Evolutionary conservation across 2,888 invertebrate species (phyloP).

Genomic region (Molorchus minor): DNA sequence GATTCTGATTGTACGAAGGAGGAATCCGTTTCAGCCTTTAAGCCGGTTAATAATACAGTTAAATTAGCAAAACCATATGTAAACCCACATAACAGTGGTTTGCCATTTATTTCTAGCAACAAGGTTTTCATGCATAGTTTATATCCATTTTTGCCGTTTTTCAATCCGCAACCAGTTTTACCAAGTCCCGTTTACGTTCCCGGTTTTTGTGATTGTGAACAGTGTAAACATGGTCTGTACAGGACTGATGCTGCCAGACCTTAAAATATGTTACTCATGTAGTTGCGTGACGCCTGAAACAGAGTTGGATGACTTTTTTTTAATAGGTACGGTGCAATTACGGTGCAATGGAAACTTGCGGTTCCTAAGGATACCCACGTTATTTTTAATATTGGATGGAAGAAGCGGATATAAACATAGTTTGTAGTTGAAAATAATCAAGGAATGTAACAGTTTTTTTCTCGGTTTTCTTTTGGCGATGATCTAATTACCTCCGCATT

Average conservation of each 20-base stretch:
- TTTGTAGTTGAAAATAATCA: too few relatives aligned
- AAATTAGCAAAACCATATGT: constrained; percentile 44
- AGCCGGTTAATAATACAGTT: constrained; percentile 53
- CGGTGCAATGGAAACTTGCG: too few relatives aligned
- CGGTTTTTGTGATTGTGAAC: constrained; percentile 62
- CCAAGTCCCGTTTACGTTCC: constrained; percentile 62
- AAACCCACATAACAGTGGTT: constrained; percentile 49
- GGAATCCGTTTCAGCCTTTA: constrained; percentile 57
- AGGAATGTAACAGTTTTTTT: too few relatives aligned
- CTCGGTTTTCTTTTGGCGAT: too few relatives aligned
- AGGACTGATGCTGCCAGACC: constrained; percentile 50
- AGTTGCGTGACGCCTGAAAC: too few relatives aligned
- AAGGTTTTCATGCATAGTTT: constrained; percentile 62
- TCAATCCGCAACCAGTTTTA: constrained; percentile 55
- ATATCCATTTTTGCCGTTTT: constrained; percentile 61
- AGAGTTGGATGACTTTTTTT: too few relatives aligned
- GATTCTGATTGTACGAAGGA: constrained; percentile 41
- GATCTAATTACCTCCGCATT: too few relatives aligned
- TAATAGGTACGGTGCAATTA: too few relatives aligned
- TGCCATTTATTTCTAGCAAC: constrained; percentile 57
- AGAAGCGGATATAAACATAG: too few relatives aligned
- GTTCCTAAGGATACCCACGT: too few relatives aligned
- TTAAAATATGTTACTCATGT: too few relatives aligned
- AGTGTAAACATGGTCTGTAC: constrained; percentile 59
- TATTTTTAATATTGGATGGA: too few relatives aligned